Evolutionary conservation across 1,140 invertebrate genomes (phyloP), one percentile per base, ranked within the genome.

Genomic region (Hesperophylax magnus): DNA sequence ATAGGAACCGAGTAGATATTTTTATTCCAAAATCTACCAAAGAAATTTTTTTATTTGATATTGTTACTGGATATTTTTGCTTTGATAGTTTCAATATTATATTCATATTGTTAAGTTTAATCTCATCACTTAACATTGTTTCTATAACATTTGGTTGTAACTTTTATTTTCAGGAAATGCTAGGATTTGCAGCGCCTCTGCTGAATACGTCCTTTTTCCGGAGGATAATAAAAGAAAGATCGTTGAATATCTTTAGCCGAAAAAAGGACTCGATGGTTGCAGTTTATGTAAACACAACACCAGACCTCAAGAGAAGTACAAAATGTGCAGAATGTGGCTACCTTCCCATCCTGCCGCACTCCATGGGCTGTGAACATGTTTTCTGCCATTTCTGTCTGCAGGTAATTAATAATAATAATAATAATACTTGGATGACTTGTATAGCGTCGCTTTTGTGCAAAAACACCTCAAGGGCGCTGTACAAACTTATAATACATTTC

Each of bases 301-400:
- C 82, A 56, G 53, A 34, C 34, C 81, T 88, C 34, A 88, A 85
- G 58, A 69, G 82, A 47, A 83, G 82, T 67, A 86, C 86, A 14
- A 87, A 86, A 84, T 89, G 88, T 86, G 85, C 87, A 15, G 83
- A 87, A 86, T 89, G 88, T 86, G 83, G 82, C 18, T 82, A 86
- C 82, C 83, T 77, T 77, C 88, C 88, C 9, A 87, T 88, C 81
- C 84, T 88, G 74, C 88, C 88, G 18, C 85, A 88, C 82, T 87
- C 87, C 81, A 89, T 89, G 88, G 87, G 87, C 8, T 89, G 88
- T 83, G 67, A 83, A 17, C 88, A 89, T 85, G 81, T 89, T 27
- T 89, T 88, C 82, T 89, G 88, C 84, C 88, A 89, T 86, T 86
- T 85, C 80, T 89, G 88, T 84, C 82, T 89, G 78, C 87, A 87